Base-by-base conservation (phyloP, 64 coral and sea anemone genomes). In the Acropora yongei region DNA sequence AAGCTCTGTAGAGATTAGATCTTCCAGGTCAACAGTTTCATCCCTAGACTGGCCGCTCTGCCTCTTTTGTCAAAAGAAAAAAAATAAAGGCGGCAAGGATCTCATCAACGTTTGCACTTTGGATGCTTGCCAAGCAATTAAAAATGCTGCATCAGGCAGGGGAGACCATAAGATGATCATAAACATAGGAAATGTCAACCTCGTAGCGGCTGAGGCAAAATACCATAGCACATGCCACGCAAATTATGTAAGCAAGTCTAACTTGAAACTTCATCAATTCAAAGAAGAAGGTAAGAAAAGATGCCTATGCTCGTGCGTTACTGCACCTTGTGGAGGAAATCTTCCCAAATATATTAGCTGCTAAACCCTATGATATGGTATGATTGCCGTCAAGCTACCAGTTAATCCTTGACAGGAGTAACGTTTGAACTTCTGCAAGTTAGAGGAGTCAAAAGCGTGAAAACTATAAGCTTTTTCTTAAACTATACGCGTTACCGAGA, bases 21-120 rank as follows among this genome's bases (percentile, higher is more conserved):
- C 80, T 10, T 83, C 80, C 4, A 63, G 80, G 80, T 83, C 50
- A 14, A 63, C 1, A 83, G 50, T 47, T 2, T 3, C 20, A 58
- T 30, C 13, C 12, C 43, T 44, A 57, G 80, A 83, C 42, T 83
- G 80, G 80, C 66, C 80, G 42, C 1, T 63, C 17, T 81, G 80
- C 43, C 14, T 83, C 6, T 83, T 83, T 83, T 83, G 80, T 49
- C 80, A 83, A 63, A 83, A 63, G 30, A 83, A 43, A 42, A 10
- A 83, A 57, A n/a, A 83, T 57, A 83, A 83, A 83, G 80, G 80
- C 41, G 49, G 20, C 2, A 39, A 83, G 47, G 65, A 18, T 2
- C 80, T 83, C 66, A 13, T 83, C 4, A 83, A 63, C 66, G 51
- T 83, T 39, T 50, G 19, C 5, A 83, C 51, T 63, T 83, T 83